Evolutionary conservation across 2,888 invertebrate genomes (phyloP).

Genomic region (Lepas anatifera): DNA sequence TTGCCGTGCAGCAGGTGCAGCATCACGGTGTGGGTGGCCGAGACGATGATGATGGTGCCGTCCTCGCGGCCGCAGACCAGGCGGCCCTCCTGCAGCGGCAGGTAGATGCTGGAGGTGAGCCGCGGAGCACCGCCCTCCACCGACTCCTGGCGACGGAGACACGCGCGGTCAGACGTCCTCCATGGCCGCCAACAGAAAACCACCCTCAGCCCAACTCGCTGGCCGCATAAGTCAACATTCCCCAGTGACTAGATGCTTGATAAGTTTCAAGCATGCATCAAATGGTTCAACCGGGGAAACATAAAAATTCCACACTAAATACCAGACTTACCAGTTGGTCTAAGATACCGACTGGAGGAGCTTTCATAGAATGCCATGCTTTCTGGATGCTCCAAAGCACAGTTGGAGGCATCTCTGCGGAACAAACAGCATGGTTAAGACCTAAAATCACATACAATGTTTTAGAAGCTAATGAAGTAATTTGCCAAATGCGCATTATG

Average conservation of each 20-base stretch:
- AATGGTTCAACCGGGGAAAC: no score
- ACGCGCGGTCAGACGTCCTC: no score
- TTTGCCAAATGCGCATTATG: no score
- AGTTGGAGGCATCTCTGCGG: conserved; percentile 55
- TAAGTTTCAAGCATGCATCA: no score
- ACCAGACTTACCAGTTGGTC: conserved; percentile 74
- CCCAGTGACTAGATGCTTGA: no score
- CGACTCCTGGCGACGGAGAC: neutral
- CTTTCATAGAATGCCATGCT: conserved; percentile 78
- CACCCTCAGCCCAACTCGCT: no score
- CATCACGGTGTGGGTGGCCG: conserved; percentile 91
- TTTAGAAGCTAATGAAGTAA: no score
- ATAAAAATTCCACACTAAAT: no score
- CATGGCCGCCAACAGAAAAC: no score
- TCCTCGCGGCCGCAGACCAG: conserved; percentile 90
- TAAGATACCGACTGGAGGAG: conserved; percentile 77
- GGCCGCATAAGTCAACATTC: no score
- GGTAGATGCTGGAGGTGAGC: conserved; percentile 84
- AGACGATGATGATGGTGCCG: conserved; percentile 89
- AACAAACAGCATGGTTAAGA: no score
- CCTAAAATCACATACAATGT: no score
- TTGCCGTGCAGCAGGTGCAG: conserved; percentile 58
- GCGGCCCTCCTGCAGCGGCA: conserved; percentile 77
- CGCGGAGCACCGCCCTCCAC: conserved; percentile 41
- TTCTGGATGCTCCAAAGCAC: conserved; percentile 67